phyloP scores from a whole-genome alignment of 2,888 invertebrate species.

The Oegoconia quadripuncta region DNA sequence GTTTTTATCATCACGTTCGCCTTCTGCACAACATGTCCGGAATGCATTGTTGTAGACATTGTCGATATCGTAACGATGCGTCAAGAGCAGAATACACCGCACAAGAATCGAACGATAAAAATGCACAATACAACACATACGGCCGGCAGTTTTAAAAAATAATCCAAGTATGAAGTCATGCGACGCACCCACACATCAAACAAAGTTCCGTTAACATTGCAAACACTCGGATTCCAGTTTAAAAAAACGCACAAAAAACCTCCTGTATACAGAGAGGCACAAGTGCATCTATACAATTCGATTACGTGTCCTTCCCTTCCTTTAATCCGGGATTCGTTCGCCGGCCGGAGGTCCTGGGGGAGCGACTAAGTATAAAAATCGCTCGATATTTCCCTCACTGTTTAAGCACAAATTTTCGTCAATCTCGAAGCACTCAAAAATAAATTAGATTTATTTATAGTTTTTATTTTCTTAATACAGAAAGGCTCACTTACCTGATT shows the following conservation, averaged over 20 bases:
- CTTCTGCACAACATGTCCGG: constrained; percentile 9
- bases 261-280: constrained; percentile 33
- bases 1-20: constrained; percentile 17
- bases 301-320: constrained; percentile 20
- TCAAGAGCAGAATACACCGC: constrained; percentile 3
- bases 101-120: constrained; percentile 1
- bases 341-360: constrained; percentile 35
- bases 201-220: constrained; percentile 40
- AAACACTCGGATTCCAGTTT: constrained; percentile 23
- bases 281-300: constrained; percentile 25
- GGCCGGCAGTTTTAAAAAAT: constrained; percentile 15
- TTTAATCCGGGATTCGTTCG: no score
- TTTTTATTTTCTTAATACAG: no score
- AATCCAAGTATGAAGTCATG: constrained; percentile 45
- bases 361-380: constrained; percentile 18
- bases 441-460: no score
- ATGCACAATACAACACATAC: not conserved
- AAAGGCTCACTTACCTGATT: constrained; percentile 59
- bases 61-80: constrained; percentile 9
- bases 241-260: constrained; percentile 9
- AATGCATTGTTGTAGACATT: constrained; percentile 14
- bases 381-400: not conserved
- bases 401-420: not conserved
- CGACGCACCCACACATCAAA: constrained; percentile 40
- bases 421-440: no score